Base-by-base conservation (phyloP, 1,140 invertebrate species). In the Dendrolimus punctatus region DNA sequence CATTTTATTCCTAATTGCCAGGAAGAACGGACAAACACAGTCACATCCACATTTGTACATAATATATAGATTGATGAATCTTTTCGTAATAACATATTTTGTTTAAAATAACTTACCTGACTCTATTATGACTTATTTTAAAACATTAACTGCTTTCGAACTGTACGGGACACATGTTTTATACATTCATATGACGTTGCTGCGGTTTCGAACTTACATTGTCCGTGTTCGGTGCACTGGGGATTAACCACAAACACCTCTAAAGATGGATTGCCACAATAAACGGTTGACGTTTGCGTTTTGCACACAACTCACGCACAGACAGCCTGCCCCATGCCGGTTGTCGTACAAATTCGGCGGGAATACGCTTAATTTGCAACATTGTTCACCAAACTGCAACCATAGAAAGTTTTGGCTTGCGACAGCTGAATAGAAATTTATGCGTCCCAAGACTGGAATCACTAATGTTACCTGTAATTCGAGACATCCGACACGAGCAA, bases 311-410 rank as follows among this genome's bases (percentile, higher is more conserved):
- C 57, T 62, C 70, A 72, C 68, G 72, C 64, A 50, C 53, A 8
- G 10, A 45, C 57, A 58, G 50, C 54, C 61, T 65, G 58, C 23
- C 3, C 58, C 64, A 60, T 68, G 64, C 61, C 66, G 63, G 68
- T 68, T 63, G 71, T 64, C 60, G 59, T 66, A 56, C 71, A 55
- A 70, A 76, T 80, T 80, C 62, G 71, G 69, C 58, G 50, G 48
- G 50, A 46, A 52, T 59, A 62, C 60, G 65, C 70, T 74, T 66
- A 59, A 71, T 75, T 78, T 67, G 75, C 76, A 70, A 78, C 72
- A 76, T 72, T 82, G 75, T 74, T 62, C 68, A 56, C 65, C 51
- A 65, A 71, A 71, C 51, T 66, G 64, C 68, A 74, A 67, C 62
- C 50, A 62, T 73, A 66, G 73, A 79, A 75, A 76, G 68, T 76